Percentiles rank a stretch among this genome's conserved stretches.
Conservation (phyloP, 2,113 vertebrate genomes). For the Brachyhypopomus gauderio region DNA sequence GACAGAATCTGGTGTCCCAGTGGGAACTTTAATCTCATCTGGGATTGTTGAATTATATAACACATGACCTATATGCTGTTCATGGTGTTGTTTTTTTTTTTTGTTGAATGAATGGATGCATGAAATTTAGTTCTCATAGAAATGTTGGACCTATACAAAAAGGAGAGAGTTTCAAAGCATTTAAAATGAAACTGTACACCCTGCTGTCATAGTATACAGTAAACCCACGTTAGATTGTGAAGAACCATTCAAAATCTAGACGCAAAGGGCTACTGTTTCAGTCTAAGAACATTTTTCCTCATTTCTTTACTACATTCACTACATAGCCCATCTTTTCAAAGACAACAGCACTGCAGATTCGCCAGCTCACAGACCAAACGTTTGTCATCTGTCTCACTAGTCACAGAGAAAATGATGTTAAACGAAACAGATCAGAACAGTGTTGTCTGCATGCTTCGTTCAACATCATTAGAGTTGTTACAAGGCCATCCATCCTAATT, state of each 20-base stretch:
- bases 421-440: not conserved
- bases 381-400: constrained; percentile 22
- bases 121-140: not conserved
- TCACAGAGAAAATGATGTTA: not conserved
- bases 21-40: not conserved
- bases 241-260: too few relatives aligned
- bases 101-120: not conserved
- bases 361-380: not conserved
- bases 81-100: not conserved
- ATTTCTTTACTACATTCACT: too few relatives aligned
- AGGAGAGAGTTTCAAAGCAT: not conserved
- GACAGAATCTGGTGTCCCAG: not conserved
- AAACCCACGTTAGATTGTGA: too few relatives aligned
- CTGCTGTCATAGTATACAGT: too few relatives aligned
- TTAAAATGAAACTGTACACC: not conserved
- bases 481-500: constrained; percentile 24
- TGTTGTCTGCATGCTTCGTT: not conserved
- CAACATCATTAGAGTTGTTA: too few relatives aligned
- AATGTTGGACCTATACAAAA: not conserved
- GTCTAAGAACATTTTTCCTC: too few relatives aligned
- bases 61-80: not conserved
- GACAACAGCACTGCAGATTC: not conserved
- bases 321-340: not conserved
- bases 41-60: not conserved
- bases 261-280: too few relatives aligned